These are phyloP conservation scores for Aix galericulata DNA, from an alignment of 2,113 vertebrate species.

Conservation along the genomic window DNA sequence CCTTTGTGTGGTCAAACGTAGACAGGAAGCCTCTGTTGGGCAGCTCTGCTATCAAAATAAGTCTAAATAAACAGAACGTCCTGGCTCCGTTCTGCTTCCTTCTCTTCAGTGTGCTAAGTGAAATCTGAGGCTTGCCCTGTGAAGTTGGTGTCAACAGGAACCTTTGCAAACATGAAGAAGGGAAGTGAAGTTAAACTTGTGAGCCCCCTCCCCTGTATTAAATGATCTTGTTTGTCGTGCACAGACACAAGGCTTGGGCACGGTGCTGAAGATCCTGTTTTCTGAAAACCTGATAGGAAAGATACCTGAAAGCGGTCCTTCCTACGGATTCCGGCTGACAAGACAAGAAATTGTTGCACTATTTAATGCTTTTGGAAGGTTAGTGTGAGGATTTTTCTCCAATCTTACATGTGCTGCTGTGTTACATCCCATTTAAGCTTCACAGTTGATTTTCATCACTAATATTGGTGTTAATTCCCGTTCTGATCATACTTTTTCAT, in stretches of 20 bases:
- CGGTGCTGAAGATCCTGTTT: conserved; percentile 91
- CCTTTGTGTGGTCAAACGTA: not conserved
- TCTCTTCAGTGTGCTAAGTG: not conserved
- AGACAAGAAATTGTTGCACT: conserved; percentile 93
- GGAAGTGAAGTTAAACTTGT: not conserved
- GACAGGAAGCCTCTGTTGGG: not conserved
- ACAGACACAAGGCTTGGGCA: conserved; percentile 94
- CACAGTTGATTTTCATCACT: not conserved
- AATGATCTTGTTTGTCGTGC: not conserved
- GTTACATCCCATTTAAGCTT: not conserved
- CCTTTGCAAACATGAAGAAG: not conserved
- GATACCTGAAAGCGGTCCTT: conserved; percentile 79
- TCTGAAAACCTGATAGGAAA: conserved; percentile 88
- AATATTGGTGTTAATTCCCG: not conserved
- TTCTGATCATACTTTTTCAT: fast-evolving
- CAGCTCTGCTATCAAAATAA: not conserved
- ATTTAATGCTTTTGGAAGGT: conserved; percentile 95
- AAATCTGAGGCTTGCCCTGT: not conserved
- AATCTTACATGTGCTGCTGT: fast-evolving
- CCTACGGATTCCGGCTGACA: conserved; percentile 86
- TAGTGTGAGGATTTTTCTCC: not conserved
- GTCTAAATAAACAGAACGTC: fast-evolving
- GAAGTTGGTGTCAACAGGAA: not conserved
- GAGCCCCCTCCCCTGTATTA: not conserved
- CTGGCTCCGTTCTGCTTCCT: not conserved